Conservation (phyloP, 2,797 vertebrate species). For the Cyprinodon diabolis region DNA sequence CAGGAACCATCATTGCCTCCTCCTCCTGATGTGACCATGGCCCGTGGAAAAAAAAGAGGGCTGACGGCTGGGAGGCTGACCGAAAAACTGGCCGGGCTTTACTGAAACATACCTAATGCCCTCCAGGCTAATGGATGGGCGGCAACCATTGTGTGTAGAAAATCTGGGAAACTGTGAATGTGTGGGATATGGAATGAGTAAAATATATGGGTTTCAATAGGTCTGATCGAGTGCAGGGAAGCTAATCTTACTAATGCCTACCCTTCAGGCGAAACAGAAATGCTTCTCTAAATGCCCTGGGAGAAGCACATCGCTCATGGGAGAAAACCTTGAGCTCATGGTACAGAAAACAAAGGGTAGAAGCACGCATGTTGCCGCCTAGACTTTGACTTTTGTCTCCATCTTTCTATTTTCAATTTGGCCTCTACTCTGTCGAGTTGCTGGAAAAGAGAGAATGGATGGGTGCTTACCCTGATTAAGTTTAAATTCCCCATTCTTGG, state of each 20-base stretch:
- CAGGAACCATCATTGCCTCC: conserved; percentile 66
- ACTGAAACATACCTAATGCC: conserved; percentile 1
- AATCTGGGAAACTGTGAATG: conserved; percentile 15
- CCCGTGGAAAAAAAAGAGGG: conserved; percentile 41
- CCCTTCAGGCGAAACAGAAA: conserved; percentile 49
- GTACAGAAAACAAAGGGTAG: conserved; percentile 23
- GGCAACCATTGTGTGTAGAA: conserved; percentile 27
- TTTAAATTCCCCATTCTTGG: conserved; percentile 66
- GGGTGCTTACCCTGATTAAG: conserved; percentile 64
- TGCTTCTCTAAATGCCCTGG: conserved; percentile 40
- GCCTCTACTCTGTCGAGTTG: conserved; percentile 38
- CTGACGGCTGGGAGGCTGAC: conserved; percentile 18
- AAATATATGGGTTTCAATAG: conserved; percentile 46
- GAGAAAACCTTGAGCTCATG: conserved; percentile 41
- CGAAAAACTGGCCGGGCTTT: conserved; percentile 2
- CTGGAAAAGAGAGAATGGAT: conserved; percentile 46
- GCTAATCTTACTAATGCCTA: conserved; percentile 66
- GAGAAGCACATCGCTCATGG: conserved; percentile 57
- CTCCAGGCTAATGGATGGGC: conserved; percentile 53
- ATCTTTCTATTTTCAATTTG: conserved; percentile 52
- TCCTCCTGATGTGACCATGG: conserved; percentile 60
- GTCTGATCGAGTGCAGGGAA: conserved; percentile 49
- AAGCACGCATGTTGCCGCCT: conserved; percentile 22
- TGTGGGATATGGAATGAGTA: conserved; percentile 17
- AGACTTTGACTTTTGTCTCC: conserved; percentile 52